A percentile compares a stretch with the other conserved stretches of the same genome.
Evolutionary conservation across 1,140 invertebrate species (phyloP).

Genomic region (Drosophila sechellia): DNA sequence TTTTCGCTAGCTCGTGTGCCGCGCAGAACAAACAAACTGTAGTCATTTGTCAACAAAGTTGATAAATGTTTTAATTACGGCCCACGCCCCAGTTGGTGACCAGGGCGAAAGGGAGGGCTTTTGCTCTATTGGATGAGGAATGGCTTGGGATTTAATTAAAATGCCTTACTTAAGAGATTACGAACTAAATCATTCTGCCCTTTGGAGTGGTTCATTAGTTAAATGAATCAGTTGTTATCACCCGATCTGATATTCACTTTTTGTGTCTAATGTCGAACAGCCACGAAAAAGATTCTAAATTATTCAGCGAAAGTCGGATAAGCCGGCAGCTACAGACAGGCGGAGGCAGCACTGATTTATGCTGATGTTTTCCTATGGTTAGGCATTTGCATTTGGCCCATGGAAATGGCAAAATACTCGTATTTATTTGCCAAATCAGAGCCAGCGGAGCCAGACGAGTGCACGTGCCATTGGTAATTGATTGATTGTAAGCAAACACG

Average conservation of each 20-base stretch:
- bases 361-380: conserved; percentile 31
- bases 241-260: conserved; percentile 4
- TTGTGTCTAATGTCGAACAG: conserved; percentile 4
- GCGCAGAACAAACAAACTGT: conserved; percentile 35
- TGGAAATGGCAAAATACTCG: conserved; percentile 43
- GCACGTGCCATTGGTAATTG: conserved; percentile 60
- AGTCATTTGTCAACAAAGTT: conserved; percentile 54
- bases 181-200: neutral
- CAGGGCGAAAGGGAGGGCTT: conserved; percentile 21
- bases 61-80: conserved; percentile 62
- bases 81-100: conserved; percentile 13
- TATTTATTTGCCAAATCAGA: conserved; percentile 59
- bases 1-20: conserved; percentile 5
- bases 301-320: conserved; percentile 46
- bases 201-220: conserved; percentile 58
- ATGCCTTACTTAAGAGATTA: conserved; percentile 15
- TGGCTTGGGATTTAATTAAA: conserved; percentile 14
- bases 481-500: conserved; percentile 48
- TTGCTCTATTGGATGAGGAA: conserved; percentile 1
- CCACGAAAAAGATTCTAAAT: conserved; percentile 37
- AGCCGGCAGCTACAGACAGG: conserved; percentile 23
- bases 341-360: conserved; percentile 25
- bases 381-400: conserved; percentile 57
- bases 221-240: conserved; percentile 41
- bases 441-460: conserved; percentile 44